Percentiles rank a stretch among this genome's conserved stretches.
These are phyloP conservation scores for Amyelois transitella DNA, from an alignment of 1,140 invertebrate genomes.

Conservation along the genomic window DNA sequence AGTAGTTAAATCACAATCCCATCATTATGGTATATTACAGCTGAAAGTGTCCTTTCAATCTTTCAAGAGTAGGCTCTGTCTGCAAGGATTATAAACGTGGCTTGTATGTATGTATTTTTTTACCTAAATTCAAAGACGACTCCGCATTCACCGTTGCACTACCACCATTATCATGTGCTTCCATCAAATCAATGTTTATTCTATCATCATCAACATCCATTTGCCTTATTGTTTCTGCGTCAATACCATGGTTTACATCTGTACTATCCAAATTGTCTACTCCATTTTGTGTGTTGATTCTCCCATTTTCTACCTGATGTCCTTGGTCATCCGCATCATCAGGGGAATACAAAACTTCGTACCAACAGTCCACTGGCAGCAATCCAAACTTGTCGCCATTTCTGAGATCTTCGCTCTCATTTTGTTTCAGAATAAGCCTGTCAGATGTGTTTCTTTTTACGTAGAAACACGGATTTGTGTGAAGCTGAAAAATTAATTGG, in stretches of 20 bases:
- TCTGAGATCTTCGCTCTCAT: slow-evolving; percentile 16
- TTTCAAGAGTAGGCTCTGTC: too few relatives aligned
- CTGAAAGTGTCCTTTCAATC: too few relatives aligned
- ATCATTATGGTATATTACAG: too few relatives aligned
- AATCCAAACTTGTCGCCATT: slow-evolving; percentile 55
- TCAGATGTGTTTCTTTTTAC: slow-evolving; percentile 24
- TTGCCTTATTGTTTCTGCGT: background rate
- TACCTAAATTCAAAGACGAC: too few relatives aligned
- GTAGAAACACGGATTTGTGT: slow-evolving; percentile 56
- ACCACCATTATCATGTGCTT: too few relatives aligned
- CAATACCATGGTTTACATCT: background rate
- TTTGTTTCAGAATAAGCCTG: slow-evolving; percentile 23
- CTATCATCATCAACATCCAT: background rate
- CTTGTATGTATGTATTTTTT: too few relatives aligned
- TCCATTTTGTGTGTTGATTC: background rate
- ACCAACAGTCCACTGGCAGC: slow-evolving; percentile 43
- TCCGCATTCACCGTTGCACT: too few relatives aligned
- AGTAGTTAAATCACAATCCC: too few relatives aligned
- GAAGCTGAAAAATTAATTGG: slow-evolving; percentile 40
- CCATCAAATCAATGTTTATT: too few relatives aligned
- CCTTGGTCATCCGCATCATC: background rate
- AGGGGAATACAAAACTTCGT: slow-evolving; percentile 30
- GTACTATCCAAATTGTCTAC: background rate
- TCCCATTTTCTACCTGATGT: background rate
- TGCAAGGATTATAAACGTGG: too few relatives aligned